phyloP scores from a whole-genome alignment of 2,888 invertebrate genomes.

The Cerceris rybyensis region DNA sequence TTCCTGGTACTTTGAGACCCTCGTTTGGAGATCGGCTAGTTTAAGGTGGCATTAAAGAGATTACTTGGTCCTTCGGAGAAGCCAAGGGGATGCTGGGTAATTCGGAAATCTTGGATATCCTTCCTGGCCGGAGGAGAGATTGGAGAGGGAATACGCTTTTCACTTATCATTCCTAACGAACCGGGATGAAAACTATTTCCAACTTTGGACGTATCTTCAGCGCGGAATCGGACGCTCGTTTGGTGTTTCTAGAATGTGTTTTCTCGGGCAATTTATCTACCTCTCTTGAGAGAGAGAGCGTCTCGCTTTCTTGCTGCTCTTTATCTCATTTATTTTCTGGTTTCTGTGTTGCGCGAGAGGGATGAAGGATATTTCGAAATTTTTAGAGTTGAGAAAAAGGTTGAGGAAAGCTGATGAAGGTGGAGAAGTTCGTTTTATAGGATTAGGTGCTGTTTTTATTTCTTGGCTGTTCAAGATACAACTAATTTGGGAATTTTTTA shows the following conservation, averaged over 20 bases:
- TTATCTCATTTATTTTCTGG: too few species aligned
- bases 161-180: constrained; percentile 28
- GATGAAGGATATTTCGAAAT: too few species aligned
- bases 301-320: too few species aligned
- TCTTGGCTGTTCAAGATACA: too few species aligned
- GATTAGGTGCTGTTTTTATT: too few species aligned
- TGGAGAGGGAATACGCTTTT: not conserved
- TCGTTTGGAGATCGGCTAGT: constrained; percentile 24
- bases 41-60: constrained; percentile 45
- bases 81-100: constrained; percentile 3
- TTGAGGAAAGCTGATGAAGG: too few species aligned
- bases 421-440: too few species aligned
- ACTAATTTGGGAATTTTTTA: too few species aligned
- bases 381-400: too few species aligned
- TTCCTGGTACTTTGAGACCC: not conserved
- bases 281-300: not conserved
- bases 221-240: not conserved
- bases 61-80: constrained; percentile 19
- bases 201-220: not conserved
- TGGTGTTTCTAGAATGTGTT: not conserved
- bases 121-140: not conserved
- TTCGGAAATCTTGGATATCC: constrained; percentile 14
- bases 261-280: not conserved
- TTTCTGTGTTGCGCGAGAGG: too few species aligned
- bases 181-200: constrained; percentile 8